These are phyloP conservation scores for Bombus terrestris DNA, from an alignment of 1,140 invertebrate genomes.

Conservation along the genomic window DNA sequence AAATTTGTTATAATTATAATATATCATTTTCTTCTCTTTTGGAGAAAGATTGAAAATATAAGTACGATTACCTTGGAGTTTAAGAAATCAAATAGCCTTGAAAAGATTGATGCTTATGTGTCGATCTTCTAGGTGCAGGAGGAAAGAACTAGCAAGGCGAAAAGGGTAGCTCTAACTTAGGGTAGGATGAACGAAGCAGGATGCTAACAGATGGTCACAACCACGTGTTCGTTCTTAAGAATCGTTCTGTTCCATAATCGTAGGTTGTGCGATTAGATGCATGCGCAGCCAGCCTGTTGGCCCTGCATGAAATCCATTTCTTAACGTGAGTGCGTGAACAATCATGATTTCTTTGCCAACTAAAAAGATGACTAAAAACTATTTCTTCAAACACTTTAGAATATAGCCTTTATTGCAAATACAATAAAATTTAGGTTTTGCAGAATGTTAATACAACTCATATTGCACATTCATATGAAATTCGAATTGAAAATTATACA, in stretches of 20 bases:
- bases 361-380: not conserved
- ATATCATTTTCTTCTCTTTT: not conserved
- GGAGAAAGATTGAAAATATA: no score
- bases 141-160: conserved; percentile 37
- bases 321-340: not conserved
- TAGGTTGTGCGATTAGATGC: conserved; percentile 58
- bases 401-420: not conserved
- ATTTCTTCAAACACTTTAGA: not conserved
- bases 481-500: not conserved
- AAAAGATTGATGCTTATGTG: not conserved
- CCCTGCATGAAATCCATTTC: conserved; percentile 32
- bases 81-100: not conserved
- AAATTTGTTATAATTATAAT: not conserved
- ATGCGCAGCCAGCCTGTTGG: conserved; percentile 33
- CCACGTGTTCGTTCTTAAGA: conserved; percentile 77
- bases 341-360: not conserved
- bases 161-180: conserved; percentile 28
- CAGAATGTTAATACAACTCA: not conserved
- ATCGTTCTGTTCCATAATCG: conserved; percentile 60
- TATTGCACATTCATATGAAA: not conserved
- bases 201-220: conserved; percentile 78
- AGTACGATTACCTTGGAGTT: not conserved
- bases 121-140: conserved; percentile 1
- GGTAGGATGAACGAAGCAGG: conserved; percentile 49
- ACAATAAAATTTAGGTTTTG: not conserved